These are phyloP conservation scores for Campoplex nolae DNA, from an alignment of 2,888 invertebrate species.

Conservation along the genomic window DNA sequence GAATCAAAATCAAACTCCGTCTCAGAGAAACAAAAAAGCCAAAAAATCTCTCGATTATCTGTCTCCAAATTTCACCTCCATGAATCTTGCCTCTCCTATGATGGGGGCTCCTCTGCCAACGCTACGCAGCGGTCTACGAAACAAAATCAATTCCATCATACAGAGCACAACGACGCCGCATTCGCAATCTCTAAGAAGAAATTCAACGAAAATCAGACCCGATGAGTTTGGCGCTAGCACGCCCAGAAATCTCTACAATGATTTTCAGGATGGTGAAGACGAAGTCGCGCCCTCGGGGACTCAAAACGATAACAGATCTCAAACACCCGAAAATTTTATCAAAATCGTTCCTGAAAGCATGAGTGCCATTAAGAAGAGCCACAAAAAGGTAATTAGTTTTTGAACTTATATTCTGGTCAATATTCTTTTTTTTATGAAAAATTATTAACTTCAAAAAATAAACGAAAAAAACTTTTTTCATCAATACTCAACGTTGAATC, in stretches of 20 bases:
- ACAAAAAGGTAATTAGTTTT: slow-evolving; percentile 78
- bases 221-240: slow-evolving; percentile 74
- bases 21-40: slow-evolving; percentile 73
- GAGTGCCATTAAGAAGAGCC: slow-evolving; percentile 81
- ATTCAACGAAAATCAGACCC: slow-evolving; percentile 53
- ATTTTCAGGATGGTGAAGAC: slow-evolving; percentile 74
- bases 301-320: slow-evolving; percentile 70
- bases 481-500: too few relatives aligned
- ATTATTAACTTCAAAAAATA: neutral
- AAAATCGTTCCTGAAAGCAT: slow-evolving; percentile 79
- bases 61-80: slow-evolving; percentile 69
- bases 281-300: slow-evolving; percentile 69
- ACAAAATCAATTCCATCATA: slow-evolving; percentile 74
- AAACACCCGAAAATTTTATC: slow-evolving; percentile 78
- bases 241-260: slow-evolving; percentile 79
- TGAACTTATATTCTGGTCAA: neutral
- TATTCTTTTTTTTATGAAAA: neutral
- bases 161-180: slow-evolving; percentile 72
- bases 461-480: too few relatives aligned
- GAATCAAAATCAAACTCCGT: slow-evolving; percentile 81
- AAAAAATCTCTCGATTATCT: slow-evolving; percentile 74
- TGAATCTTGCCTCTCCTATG: slow-evolving; percentile 63
- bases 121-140: slow-evolving; percentile 71
- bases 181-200: slow-evolving; percentile 67
- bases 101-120: slow-evolving; percentile 66